Percentiles rank a stretch among this genome's conserved stretches.
Evolutionary conservation across 2,888 invertebrate genomes (phyloP).

Genomic region (Coleophora deauratella): DNA sequence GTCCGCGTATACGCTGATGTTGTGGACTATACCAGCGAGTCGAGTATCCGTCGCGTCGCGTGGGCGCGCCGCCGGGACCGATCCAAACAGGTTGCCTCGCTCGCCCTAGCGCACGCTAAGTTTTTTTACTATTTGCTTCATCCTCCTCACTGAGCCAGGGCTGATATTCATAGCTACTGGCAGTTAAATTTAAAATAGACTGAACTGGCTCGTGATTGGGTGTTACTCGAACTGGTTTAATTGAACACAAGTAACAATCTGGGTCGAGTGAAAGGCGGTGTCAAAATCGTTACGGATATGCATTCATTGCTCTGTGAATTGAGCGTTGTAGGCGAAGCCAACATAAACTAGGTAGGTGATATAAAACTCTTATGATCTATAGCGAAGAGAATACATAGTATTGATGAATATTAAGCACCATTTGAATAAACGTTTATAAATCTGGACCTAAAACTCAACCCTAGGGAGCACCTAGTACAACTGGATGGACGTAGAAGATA

Average conservation of each 20-base stretch:
- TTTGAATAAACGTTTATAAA: no score
- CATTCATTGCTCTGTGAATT: neutral
- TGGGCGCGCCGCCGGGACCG: constrained; percentile 50
- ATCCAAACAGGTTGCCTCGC: constrained; percentile 64
- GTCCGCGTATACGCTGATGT: no score
- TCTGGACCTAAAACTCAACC: no score
- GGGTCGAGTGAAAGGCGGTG: constrained; percentile 71
- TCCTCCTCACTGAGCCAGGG: no score
- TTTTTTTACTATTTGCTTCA: constrained; percentile 50
- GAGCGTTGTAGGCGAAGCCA: no score
- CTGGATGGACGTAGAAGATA: constrained; percentile 48
- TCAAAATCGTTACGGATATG: constrained; percentile 46
- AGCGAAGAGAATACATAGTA: no score
- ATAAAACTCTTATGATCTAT: no score
- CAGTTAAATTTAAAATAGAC: no score
- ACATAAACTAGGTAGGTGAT: no score
- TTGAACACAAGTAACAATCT: constrained; percentile 38
- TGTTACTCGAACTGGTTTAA: constrained; percentile 63
- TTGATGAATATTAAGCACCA: no score
- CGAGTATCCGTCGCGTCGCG: neutral
- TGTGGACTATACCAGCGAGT: no score
- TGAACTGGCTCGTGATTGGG: constrained; percentile 33
- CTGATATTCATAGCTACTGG: no score
- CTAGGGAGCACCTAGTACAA: constrained; percentile 9
- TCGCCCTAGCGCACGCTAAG: constrained; percentile 43